These are phyloP conservation scores for Epinephelus cyanopodus DNA, from an alignment of 2,113 vertebrate species.

Conservation along the genomic window DNA sequence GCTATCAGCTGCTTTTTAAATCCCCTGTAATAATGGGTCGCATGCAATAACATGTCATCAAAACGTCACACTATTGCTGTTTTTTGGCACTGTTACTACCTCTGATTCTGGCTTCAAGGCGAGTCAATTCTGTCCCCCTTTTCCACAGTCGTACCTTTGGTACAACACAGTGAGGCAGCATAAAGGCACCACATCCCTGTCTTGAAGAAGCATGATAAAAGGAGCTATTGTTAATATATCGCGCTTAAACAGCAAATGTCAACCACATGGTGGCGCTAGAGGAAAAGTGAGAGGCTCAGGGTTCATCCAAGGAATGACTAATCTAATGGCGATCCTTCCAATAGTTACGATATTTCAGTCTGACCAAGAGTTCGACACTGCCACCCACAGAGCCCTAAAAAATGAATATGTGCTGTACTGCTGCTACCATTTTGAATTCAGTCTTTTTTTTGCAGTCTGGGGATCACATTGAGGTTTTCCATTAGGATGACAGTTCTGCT, in stretches of 20 bases:
- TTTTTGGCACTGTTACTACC: too few relatives aligned
- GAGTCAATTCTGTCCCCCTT: too few relatives aligned
- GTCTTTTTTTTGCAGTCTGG: background rate
- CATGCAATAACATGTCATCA: too few relatives aligned
- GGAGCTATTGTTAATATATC: background rate
- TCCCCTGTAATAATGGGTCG: too few relatives aligned
- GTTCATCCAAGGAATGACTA: background rate
- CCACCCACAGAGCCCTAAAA: background rate
- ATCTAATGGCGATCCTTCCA: background rate
- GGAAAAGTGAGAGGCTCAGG: background rate
- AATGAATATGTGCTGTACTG: background rate
- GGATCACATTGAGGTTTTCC: background rate
- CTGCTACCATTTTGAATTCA: too few relatives aligned
- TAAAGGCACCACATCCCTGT: too few relatives aligned
- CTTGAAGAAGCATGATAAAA: too few relatives aligned
- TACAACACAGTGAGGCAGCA: too few relatives aligned
- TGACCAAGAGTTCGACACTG: background rate
- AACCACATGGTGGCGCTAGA: background rate
- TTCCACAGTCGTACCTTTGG: too few relatives aligned
- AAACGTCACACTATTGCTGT: too few relatives aligned
- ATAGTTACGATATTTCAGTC: background rate
- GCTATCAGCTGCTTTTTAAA: too few relatives aligned
- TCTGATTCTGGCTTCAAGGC: too few relatives aligned
- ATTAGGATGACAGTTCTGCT: background rate
- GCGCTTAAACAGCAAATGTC: background rate